Percentiles rank a stretch among this genome's conserved stretches.
Conservation (phyloP, 2,888 invertebrate species). For the Lepetodrilus schrolli region DNA sequence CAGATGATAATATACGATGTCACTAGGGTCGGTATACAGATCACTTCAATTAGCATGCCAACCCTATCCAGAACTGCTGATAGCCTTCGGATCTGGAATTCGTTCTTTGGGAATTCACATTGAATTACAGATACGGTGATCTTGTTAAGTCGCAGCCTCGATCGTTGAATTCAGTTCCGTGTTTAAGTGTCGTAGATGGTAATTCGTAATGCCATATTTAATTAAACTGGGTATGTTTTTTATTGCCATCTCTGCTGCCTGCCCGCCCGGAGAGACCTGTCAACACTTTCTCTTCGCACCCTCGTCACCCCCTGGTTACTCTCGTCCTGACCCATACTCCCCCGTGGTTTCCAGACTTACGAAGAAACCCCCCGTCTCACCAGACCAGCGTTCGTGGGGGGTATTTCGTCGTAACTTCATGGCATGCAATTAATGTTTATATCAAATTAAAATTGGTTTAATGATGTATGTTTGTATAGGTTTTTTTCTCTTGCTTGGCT, state of each 20-base stretch:
- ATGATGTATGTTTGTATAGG: constrained; percentile 13
- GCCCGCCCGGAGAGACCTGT: not conserved
- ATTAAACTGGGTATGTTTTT: constrained; percentile 11
- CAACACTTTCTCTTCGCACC: not conserved
- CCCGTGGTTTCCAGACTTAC: not conserved
- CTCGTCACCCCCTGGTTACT: too few species aligned
- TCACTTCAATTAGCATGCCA: constrained; percentile 21
- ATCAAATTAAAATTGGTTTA: constrained; percentile 24
- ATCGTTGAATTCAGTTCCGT: not conserved
- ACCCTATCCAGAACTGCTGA: not conserved
- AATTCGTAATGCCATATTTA: not conserved
- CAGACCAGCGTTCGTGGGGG: not conserved
- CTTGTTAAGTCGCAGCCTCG: not conserved
- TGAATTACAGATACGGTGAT: constrained; percentile 7
- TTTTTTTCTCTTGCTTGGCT: not conserved
- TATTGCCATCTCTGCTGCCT: not conserved
- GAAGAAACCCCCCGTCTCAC: not conserved
- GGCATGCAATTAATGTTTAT: constrained; percentile 23
- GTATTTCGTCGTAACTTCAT: not conserved
- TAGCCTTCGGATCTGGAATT: not conserved
- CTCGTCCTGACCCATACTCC: not conserved
- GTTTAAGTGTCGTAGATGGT: not conserved
- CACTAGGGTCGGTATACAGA: not conserved
- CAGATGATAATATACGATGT: not conserved
- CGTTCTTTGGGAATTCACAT: not conserved